phyloP scores from a whole-genome alignment of 2,797 vertebrate species.

The Labroides dimidiatus region DNA sequence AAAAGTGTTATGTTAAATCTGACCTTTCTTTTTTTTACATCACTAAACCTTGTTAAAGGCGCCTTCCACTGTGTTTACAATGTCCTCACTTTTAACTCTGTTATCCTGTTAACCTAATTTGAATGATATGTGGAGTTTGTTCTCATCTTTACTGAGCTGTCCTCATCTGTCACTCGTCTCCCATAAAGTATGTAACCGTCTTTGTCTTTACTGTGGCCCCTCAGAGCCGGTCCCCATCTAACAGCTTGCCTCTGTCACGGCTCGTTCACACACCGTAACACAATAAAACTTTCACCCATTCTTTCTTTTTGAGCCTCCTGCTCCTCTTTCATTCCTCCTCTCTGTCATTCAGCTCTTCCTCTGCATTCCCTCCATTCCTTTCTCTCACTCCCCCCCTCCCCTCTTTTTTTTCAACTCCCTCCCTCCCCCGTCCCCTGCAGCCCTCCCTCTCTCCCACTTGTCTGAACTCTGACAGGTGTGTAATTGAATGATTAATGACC shows the following conservation, averaged over 20 bases:
- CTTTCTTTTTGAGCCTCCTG: slow-evolving; percentile 30
- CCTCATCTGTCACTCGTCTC: slow-evolving; percentile 40
- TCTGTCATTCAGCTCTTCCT: slow-evolving; percentile 39
- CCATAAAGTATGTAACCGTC: slow-evolving; percentile 36
- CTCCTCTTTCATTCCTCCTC: slow-evolving; percentile 40
- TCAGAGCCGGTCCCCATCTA: slow-evolving; percentile 45
- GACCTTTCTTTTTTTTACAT: background rate
- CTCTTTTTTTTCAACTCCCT: slow-evolving; percentile 14
- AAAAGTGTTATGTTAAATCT: no score
- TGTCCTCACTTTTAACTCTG: background rate
- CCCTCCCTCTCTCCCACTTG: slow-evolving; percentile 64
- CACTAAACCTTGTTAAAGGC: background rate
- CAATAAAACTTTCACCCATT: slow-evolving; percentile 59
- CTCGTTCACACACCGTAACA: slow-evolving; percentile 40
- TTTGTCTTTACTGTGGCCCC: slow-evolving; percentile 54
- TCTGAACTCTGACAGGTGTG: slow-evolving; percentile 87
- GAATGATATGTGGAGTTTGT: slow-evolving; percentile 1
- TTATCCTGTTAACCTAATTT: slow-evolving; percentile 3
- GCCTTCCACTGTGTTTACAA: background rate
- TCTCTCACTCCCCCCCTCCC: slow-evolving; percentile 29
- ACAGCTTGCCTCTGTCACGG: slow-evolving; percentile 68
- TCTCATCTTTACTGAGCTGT: slow-evolving; percentile 32
- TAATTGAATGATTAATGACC: slow-evolving; percentile 89
- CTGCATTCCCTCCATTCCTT: slow-evolving; percentile 53
- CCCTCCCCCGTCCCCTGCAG: background rate